Evolutionary conservation across 2,797 vertebrate genomes (phyloP), one percentile per base, ranked within the genome.

Genomic region (Denticeps clupeoides): DNA sequence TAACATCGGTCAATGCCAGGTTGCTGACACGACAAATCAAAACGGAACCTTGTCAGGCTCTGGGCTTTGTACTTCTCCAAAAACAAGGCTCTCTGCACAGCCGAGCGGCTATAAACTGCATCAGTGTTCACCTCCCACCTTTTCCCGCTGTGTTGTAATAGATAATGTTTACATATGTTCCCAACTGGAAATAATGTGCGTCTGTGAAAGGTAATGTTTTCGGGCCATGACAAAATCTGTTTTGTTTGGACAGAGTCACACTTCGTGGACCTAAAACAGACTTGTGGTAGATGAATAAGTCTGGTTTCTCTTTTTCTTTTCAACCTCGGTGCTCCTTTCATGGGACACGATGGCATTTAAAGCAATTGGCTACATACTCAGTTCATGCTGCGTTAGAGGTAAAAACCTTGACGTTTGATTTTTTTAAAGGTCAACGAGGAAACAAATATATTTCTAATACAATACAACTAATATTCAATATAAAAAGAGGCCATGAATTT

Each of bases 141-240:
- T 24, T 16, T 41, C 75, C 83, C 81, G 81, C 82, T 77, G 70
- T 81, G 88, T 80, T 85, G 87, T 83, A 82, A 84, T 89, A 84
- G 82, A 86, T 79, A 89, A 86, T 91, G 87, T 95, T 91, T 86
- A 89, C 84, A 83, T 82, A 78, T 86, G 87, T 87, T 92, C 90
- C 89, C 84, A 81, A 81, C 82, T 82, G 89, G 89, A 87, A 82
- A 81, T 87, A 83, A 87, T 86, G 90, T 85, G 90, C 84, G 89
- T 89, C 87, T 89, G 83, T 67, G 75, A 89, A 90, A 89, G 87
- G 89, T 90, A 87, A 88, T 87, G 83, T 88, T 89, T 89, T 88
- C 83, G 76, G 88, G 81, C 82, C 84, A 89, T 93, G 90, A 94
- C 84, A 85, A 87, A 92, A 91, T 91, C 83, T 92, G 86, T 95